Percentiles rank a stretch among this genome's conserved stretches.
Conservation (phyloP, 2,113 vertebrate genomes). For the Mobula hypostoma region DNA sequence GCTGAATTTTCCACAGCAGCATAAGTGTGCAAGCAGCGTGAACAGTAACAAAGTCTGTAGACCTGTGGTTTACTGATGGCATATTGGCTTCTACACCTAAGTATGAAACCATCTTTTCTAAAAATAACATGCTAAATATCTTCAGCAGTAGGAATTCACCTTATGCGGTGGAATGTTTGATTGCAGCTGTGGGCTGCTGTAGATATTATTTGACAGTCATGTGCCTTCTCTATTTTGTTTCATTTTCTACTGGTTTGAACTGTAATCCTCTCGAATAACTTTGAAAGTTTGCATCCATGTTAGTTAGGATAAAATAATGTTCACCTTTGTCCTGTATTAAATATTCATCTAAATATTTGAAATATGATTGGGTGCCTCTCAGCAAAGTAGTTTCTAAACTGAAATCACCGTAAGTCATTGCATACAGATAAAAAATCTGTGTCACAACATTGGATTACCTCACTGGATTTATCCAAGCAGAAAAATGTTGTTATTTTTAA, state of each 20-base stretch:
- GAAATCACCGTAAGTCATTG: background rate
- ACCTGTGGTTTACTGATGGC: background rate
- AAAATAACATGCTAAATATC: conserved; percentile 10
- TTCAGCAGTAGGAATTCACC: background rate
- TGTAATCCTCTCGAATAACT: background rate
- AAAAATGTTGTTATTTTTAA: no score
- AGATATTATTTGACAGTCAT: background rate
- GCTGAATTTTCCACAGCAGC: background rate
- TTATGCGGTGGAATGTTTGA: background rate
- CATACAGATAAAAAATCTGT: background rate
- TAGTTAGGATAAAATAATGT: background rate
- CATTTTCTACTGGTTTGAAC: background rate
- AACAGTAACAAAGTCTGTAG: background rate
- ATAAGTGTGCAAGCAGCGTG: background rate
- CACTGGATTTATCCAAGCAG: background rate
- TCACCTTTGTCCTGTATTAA: background rate
- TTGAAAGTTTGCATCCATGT: background rate
- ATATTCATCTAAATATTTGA: conserved; percentile 2
- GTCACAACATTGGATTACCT: background rate
- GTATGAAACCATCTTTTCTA: background rate
- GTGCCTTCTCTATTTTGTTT: background rate
- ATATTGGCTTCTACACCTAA: background rate
- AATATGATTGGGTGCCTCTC: background rate
- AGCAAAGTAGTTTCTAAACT: background rate
- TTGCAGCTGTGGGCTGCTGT: background rate